Base-by-base conservation (phyloP, 2,797 vertebrate genomes). In the Helostoma temminkii region DNA sequence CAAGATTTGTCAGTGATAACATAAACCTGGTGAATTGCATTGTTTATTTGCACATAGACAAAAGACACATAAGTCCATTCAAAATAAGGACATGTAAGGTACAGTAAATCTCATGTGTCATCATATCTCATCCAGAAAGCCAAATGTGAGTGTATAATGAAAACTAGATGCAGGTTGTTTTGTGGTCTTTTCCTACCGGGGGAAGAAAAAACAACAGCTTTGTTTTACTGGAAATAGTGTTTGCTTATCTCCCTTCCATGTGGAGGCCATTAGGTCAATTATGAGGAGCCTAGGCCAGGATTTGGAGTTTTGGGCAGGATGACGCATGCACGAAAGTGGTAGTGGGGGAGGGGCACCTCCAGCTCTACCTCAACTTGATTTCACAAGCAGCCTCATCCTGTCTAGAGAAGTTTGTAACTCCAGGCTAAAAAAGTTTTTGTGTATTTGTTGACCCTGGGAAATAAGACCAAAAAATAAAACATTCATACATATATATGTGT, bases 201-300 rank as follows among this genome's bases (percentile, higher is more conserved):
- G 82, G 42, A 78, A 86, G 73, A 76, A 10, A 85, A 84, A 88
- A 81, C 71, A 86, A 39, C 72, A 54, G 77, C 80, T 84, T 88
- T 88, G 87, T 91, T 91, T 94, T 92, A 93, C 89, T 93, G 93
- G 91, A 94, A 94, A 87, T 89, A 81, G 84, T 82, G 83, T 71
- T 82, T 62, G 87, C 91, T 88, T 93, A 94, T 93, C 91, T 93
- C 65, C 80, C 84, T 83, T 90, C 91, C 94, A 95, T 93, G 93
- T 95, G 94, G 93, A 93, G 93, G 90, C 92, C 92, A 94, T 94
- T 94, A 94, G 93, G 93, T 94, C 91, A 93, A 90, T 95, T 93
- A 94, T 94, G 87, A 93, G 86, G 84, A 88, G 86, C 88, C 84
- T 87, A 83, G 88, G 86, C 87, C 81, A 86, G 71, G 85, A 75